phyloP scores from a whole-genome alignment of 2,888 invertebrate species.

The Venustoraphidia nigricollis region DNA sequence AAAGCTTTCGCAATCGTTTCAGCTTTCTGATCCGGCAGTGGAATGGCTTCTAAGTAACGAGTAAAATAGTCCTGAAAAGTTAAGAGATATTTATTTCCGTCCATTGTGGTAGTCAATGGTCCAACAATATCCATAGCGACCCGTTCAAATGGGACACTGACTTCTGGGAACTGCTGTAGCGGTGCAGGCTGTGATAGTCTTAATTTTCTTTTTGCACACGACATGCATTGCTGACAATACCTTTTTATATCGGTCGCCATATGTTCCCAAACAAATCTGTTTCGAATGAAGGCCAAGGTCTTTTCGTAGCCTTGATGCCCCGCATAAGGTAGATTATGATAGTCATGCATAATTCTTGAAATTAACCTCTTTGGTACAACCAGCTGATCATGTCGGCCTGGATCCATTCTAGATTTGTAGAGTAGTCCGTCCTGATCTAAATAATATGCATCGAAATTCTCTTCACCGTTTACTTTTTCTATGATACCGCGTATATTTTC shows the following conservation, averaged over 20 bases:
- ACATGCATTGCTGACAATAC: conserved; percentile 9
- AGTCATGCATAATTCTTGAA: conserved; percentile 4
- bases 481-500: background rate
- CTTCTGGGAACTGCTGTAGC: conserved; percentile 5
- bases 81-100: conserved; percentile 12
- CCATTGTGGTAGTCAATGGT: conserved; percentile 9
- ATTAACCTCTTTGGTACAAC: background rate
- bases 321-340: conserved; percentile 10
- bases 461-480: background rate
- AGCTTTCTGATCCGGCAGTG: conserved; percentile 10
- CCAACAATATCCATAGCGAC: conserved; percentile 14
- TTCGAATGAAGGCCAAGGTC: conserved; percentile 9
- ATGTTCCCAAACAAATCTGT: conserved; percentile 11
- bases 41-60: conserved; percentile 11
- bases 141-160: conserved; percentile 9
- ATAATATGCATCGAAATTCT: background rate
- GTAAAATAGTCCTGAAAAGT: conserved; percentile 13
- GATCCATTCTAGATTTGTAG: background rate
- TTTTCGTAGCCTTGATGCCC: conserved; percentile 13
- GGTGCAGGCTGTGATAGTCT: conserved; percentile 7
- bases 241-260: conserved; percentile 10
- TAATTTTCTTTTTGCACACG: conserved; percentile 12
- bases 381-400: background rate
- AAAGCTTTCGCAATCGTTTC: conserved; percentile 10
- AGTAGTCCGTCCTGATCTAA: background rate